Percentiles rank a stretch among this genome's conserved stretches.
Evolutionary conservation across 1,140 invertebrate species (phyloP).

Genomic region (Vollenhovia emeryi): DNA sequence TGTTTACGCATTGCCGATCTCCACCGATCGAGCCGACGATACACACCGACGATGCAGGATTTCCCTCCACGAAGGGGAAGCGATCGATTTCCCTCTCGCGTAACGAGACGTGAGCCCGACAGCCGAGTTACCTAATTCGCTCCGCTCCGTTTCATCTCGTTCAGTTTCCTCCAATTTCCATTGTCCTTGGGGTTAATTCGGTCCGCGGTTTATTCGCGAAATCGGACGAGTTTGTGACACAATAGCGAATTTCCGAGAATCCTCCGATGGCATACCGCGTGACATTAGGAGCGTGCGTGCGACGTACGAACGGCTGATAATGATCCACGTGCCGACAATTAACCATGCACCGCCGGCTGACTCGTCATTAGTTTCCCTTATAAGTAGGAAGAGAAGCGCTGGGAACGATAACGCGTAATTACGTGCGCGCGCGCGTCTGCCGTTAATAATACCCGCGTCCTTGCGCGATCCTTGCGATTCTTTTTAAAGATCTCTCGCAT

Average conservation of each 20-base stretch:
- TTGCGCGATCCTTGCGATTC: constrained; percentile 37
- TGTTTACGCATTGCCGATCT: constrained; percentile 12
- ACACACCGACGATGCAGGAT: not conserved
- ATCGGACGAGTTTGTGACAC: not conserved
- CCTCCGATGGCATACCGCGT: not conserved
- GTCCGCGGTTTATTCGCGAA: not conserved
- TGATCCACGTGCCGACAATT: constrained; percentile 71
- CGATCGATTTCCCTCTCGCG: not conserved
- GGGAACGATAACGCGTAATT: constrained; percentile 54
- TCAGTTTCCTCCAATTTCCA: not conserved
- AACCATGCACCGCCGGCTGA: constrained; percentile 38
- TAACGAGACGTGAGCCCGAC: not conserved
- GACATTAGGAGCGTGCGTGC: not conserved
- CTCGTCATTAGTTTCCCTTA: constrained; percentile 36
- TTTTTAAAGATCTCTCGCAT: constrained; percentile 33
- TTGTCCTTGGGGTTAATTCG: not conserved
- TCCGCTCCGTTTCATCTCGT: not conserved
- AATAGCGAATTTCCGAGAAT: not conserved
- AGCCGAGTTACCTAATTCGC: not conserved
- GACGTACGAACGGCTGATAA: constrained; percentile 52
- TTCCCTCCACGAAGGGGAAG: not conserved
- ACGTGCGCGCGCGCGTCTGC: constrained; percentile 45
- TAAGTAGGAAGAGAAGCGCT: constrained; percentile 27
- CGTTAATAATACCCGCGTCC: constrained; percentile 61
- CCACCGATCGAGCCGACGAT: not conserved